A percentile compares a stretch with the other conserved stretches of the same genome.
These are phyloP conservation scores for Argynnis bischoffii DNA, from an alignment of 2,888 invertebrate genomes.

Conservation along the genomic window DNA sequence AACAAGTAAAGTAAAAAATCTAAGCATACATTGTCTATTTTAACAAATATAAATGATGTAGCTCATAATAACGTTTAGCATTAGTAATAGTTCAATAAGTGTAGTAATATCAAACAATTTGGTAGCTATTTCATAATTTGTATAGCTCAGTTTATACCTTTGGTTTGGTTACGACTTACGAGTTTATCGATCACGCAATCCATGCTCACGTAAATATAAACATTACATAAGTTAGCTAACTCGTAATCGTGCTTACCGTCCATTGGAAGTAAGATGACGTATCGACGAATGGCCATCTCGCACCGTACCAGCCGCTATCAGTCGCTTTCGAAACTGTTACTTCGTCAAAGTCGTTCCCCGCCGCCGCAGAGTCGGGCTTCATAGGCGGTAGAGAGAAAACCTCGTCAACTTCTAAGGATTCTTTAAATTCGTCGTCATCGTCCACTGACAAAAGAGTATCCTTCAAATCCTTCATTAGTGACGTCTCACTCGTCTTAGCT, in stretches of 20 bases:
- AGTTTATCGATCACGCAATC: conserved; percentile 42
- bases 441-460: conserved; percentile 72
- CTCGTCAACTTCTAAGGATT: conserved; percentile 73
- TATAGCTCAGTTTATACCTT: conserved; percentile 32
- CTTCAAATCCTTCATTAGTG: conserved; percentile 68
- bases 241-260: conserved; percentile 78
- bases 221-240: conserved; percentile 42
- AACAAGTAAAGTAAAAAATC: no score
- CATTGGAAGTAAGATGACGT: conserved; percentile 86
- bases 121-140: conserved; percentile 38
- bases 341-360: conserved; percentile 64
- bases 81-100: conserved; percentile 6
- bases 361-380: conserved; percentile 60
- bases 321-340: conserved; percentile 70
- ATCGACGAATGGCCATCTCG: conserved; percentile 85
- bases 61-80: no score
- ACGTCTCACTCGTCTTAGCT: conserved; percentile 54
- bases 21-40: no score
- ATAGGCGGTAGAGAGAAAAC: conserved; percentile 73
- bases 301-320: conserved; percentile 82
- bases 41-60: no score
- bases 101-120: conserved; percentile 23
- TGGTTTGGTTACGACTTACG: conserved; percentile 40
- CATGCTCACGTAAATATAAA: conserved; percentile 46
- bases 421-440: conserved; percentile 76